Evolutionary conservation across 2,888 invertebrate species (phyloP), one percentile per base, ranked within the genome.

Genomic region (Toxonevra muliebris): DNA sequence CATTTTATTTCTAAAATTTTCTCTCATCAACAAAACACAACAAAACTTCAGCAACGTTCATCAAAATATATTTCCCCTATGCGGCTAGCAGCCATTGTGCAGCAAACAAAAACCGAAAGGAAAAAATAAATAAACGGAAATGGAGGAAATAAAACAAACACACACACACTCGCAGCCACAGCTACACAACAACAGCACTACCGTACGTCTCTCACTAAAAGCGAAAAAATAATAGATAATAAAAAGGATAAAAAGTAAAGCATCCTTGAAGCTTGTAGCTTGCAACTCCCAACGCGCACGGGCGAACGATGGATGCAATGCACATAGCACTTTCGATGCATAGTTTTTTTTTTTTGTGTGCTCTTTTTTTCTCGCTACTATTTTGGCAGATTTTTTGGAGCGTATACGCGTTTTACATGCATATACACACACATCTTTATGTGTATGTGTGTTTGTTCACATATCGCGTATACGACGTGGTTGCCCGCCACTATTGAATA

Each of bases 381-480:
- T 48, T n/a, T 48, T 48, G 48, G 48, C 1, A 11, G 9, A 71
- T 69, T 73, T 75, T 77, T 70, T 73, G 68, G 69, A 75, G 65
- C 70, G 63, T 68, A 66, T 60, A 65, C 71, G 72, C 75, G 69
- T 30, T 30, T 4, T 30, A 30, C 30, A 2, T 30, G 2, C 30
- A 30, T 7, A 30, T 30, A 30, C 30, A 30, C 2, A 30, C 30
- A 30, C 30, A 4, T 30, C 66, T 69, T 73, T 75, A 71, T 72
- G 61, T 73, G 65, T 43, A 52, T 52, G 58, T 68, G 42, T 68
- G 66, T 53, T 20, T 42, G 57, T 19, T 61, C 68, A 65, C 63
- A 30, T 65, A 45, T 65, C 65, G 65, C 55, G 41, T 13, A 61
- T 66, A 55, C 62, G 57, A 45, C 54, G 45, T n/a, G 64, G 52